Evolutionary conservation across 1,140 invertebrate genomes (phyloP).

Genomic region (Diabrotica virgifera): DNA sequence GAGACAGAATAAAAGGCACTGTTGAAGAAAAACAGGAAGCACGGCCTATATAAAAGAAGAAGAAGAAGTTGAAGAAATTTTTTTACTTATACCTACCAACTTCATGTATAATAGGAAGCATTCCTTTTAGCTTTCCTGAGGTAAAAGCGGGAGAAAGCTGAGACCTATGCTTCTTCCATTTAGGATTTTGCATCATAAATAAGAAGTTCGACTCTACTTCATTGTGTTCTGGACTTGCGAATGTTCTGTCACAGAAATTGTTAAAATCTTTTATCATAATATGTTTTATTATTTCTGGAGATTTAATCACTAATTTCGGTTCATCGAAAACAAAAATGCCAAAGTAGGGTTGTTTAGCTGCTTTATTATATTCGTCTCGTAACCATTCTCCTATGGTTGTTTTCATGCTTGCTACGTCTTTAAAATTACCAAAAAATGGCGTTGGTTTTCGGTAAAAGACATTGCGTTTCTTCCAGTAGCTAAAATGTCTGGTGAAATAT

Average conservation of each 20-base stretch:
- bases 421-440: constrained; percentile 45
- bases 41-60: too few species aligned
- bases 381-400: constrained; percentile 27
- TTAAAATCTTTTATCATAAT: constrained; percentile 58
- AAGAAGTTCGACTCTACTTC: constrained; percentile 27
- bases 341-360: constrained; percentile 43
- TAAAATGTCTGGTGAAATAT: constrained; percentile 31
- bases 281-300: constrained; percentile 56
- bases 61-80: too few species aligned
- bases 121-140: constrained; percentile 52
- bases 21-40: too few species aligned
- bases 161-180: constrained; percentile 53
- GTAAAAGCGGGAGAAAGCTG: constrained; percentile 56
- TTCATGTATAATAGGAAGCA: constrained; percentile 26
- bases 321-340: constrained; percentile 46
- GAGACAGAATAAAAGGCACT: too few species aligned
- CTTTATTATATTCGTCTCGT: constrained; percentile 27
- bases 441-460: constrained; percentile 41
- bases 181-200: constrained; percentile 42
- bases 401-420: constrained; percentile 8
- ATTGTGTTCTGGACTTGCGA: constrained; percentile 17
- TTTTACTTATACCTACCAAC: not conserved
- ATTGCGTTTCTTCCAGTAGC: constrained; percentile 43
- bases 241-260: constrained; percentile 52
- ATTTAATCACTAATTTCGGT: constrained; percentile 42